A percentile compares a stretch with the other conserved stretches of the same genome.
Conservation (phyloP, 1,140 invertebrate genomes). For the Sarcophaga peregrina region DNA sequence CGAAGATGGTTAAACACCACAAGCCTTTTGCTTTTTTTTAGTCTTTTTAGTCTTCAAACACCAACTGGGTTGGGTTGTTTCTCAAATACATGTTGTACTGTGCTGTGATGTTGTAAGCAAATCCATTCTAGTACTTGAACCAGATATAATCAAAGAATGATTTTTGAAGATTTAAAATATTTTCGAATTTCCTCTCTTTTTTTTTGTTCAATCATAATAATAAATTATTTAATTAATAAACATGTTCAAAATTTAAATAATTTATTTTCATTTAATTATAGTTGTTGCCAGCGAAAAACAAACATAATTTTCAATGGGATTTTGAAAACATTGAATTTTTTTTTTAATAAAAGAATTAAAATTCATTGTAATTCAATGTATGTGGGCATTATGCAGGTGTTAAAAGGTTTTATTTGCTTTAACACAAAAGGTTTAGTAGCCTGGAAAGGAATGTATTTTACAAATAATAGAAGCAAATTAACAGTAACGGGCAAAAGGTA, state of each 20-base stretch:
- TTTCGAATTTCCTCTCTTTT: not conserved
- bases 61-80: too few species aligned
- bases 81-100: too few species aligned
- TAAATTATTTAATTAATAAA: conserved; percentile 17
- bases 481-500: not conserved
- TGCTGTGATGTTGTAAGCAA: too few species aligned
- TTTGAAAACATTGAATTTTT: not conserved
- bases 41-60: too few species aligned
- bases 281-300: not conserved
- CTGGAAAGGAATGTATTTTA: not conserved
- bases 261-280: not conserved
- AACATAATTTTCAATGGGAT: not conserved
- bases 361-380: not conserved
- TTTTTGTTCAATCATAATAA: not conserved
- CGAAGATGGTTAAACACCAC: not conserved
- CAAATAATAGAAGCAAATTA: not conserved
- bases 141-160: too few species aligned
- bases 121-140: too few species aligned
- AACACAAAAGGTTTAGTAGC: not conserved
- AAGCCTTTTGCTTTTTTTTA: not conserved
- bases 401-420: not conserved
- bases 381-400: not conserved
- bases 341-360: not conserved
- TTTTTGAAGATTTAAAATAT: not conserved
- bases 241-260: not conserved